Evolutionary conservation across 2,888 invertebrate genomes (phyloP).

Genomic region (Perizoma flavofasciatum): DNA sequence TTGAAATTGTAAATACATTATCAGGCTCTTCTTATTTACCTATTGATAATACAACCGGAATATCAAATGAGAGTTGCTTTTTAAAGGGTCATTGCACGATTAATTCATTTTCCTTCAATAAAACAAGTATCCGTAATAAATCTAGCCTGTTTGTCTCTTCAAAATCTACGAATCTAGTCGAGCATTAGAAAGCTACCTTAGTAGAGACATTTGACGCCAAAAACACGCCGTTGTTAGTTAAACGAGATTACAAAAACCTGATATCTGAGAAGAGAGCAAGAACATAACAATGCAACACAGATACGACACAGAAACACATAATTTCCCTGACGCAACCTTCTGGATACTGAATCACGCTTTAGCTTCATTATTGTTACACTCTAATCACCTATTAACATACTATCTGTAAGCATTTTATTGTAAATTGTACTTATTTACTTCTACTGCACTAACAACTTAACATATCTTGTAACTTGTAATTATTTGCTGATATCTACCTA

Average conservation of each 20-base stretch:
- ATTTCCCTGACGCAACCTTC: slow-evolving; percentile 33
- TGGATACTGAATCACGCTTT: slow-evolving; percentile 42
- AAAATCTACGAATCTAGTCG: slow-evolving; percentile 9
- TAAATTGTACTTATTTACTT: slow-evolving; percentile 45
- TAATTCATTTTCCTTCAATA: slow-evolving; percentile 18
- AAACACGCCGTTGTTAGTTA: slow-evolving; percentile 1
- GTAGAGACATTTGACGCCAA: slow-evolving; percentile 9
- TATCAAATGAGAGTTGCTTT: slow-evolving; percentile 28
- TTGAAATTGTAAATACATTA: not conserved
- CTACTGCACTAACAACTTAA: slow-evolving; percentile 39
- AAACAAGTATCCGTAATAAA: slow-evolving; percentile 24
- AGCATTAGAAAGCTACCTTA: slow-evolving; percentile 24
- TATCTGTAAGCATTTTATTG: slow-evolving; percentile 34
- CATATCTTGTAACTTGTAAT: slow-evolving; percentile 17
- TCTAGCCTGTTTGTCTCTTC: slow-evolving; percentile 21
- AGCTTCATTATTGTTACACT: slow-evolving; percentile 45
- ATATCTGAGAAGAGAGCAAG: slow-evolving; percentile 1
- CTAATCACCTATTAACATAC: slow-evolving; percentile 32
- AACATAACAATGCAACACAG: slow-evolving; percentile 18
- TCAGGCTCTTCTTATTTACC: not conserved
- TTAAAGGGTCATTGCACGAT: slow-evolving; percentile 23
- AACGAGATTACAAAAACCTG: slow-evolving; percentile 5
- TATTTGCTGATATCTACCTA: slow-evolving; percentile 22
- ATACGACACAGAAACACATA: slow-evolving; percentile 35
- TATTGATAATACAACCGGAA: slow-evolving; percentile 17